Evolutionary conservation across 2,113 vertebrate genomes (phyloP), one percentile per base, ranked within the genome.

Genomic region (Trichechus manatus): DNA sequence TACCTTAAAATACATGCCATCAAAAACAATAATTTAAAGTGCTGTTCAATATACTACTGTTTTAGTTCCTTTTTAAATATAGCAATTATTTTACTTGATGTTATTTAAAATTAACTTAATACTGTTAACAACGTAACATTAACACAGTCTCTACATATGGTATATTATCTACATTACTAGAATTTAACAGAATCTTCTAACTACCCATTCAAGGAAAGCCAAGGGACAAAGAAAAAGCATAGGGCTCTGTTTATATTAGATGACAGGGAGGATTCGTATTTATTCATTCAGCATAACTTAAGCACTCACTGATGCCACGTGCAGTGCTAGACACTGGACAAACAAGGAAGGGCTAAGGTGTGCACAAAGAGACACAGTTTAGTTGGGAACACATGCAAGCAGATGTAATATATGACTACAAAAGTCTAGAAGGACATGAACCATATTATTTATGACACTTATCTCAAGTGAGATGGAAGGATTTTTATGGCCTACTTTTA

Each of bases 31-130:
- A 89, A 83, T 44, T 86, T 61, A 81, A 93, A 94, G 31, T 72
- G 70, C 33, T 20, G 1, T 77, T 91, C 33, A 39, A 84, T 83
- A 77, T 39, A 78, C 25, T 79, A 91, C 19, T 90, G 59, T 74
- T 81, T 93, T 77, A 77, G 31, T 78, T 94, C 31, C 61, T 91
- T 94, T 86, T 63, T 42, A 91, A 94, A 87, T 33, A 59, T 11
- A 78, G 6, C 42, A 53, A 89, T 72, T 74, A 64, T 59, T 79
- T 87, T 75, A 70, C 33, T 75, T 89, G 47, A 70, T 78, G 33
- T 47, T 85, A 64, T 89, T 95, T 88, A 87, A 96, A 91, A 91
- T 88, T 84, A 78, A 95, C 9, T 63, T 63, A 61, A 5, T 5
- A 63, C 25, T 14, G 9, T 27, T 27, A 64, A 64, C 25, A 79